Percentiles rank a stretch among this genome's conserved stretches.
These are phyloP conservation scores for Pentalonia nigronervosa DNA, from an alignment of 1,140 invertebrate species.

Conservation along the genomic window DNA sequence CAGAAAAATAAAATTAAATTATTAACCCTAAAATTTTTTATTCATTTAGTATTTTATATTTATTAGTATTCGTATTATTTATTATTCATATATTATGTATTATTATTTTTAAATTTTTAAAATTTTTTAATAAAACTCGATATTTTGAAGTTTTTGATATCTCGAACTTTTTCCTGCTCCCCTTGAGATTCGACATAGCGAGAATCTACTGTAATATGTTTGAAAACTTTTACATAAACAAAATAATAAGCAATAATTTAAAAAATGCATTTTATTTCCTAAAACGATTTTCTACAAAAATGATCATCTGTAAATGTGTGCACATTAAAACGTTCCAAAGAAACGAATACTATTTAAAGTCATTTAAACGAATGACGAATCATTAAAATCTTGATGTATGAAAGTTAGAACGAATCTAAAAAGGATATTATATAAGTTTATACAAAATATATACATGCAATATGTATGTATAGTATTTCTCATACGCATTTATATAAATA, in stretches of 20 bases:
- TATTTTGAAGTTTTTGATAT: too few relatives aligned
- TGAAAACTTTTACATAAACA: neutral
- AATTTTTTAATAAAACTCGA: too few relatives aligned
- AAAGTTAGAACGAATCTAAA: neutral
- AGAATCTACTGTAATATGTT: too few relatives aligned
- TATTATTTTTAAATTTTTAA: too few relatives aligned
- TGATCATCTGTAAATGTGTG: neutral
- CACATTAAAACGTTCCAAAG: neutral
- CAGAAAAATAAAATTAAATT: too few relatives aligned
- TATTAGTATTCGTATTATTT: too few relatives aligned
- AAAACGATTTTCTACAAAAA: neutral
- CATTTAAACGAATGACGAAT: neutral
- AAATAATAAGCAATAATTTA: neutral
- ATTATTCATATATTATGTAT: too few relatives aligned
- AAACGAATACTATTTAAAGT: neutral
- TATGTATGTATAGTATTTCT: neutral
- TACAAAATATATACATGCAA: neutral
- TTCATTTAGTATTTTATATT: too few relatives aligned
- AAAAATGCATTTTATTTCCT: neutral
- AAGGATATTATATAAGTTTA: neutral
- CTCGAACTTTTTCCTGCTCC: too few relatives aligned
- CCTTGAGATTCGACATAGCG: too few relatives aligned
- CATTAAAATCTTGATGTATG: neutral
- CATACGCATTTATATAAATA: neutral
- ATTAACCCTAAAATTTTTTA: too few relatives aligned